Conservation (phyloP, 2,888 invertebrate species). For the Calameuta idolon region DNA sequence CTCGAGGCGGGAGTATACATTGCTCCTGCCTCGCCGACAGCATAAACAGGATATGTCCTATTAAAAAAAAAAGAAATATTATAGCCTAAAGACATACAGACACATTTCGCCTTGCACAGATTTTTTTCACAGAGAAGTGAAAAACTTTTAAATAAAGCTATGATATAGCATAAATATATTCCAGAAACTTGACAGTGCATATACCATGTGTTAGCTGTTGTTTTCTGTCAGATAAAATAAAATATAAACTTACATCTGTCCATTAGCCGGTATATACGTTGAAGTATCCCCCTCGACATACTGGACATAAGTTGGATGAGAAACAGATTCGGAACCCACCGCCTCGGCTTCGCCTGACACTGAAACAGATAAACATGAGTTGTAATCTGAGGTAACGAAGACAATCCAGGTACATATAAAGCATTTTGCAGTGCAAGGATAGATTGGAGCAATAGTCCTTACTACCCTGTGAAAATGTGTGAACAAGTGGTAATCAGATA, state of each 20-base stretch:
- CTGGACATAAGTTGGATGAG: constrained; percentile 73
- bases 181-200: background rate
- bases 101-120: background rate
- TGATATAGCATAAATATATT: background rate
- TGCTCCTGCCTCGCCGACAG: constrained; percentile 76
- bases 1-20: constrained; percentile 76
- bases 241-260: constrained; percentile 72
- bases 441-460: background rate
- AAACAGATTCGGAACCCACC: constrained; percentile 70
- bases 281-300: constrained; percentile 74
- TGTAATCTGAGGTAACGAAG: background rate
- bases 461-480: background rate
- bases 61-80: constrained; percentile 21
- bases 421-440: background rate
- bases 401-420: background rate
- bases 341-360: constrained; percentile 68
- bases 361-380: constrained; percentile 44
- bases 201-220: too few species aligned
- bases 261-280: constrained; percentile 74
- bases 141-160: background rate
- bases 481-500: background rate
- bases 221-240: constrained; percentile 12
- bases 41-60: constrained; percentile 83
- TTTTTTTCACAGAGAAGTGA: background rate
- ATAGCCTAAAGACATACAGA: background rate